Evolutionary conservation across 2,113 vertebrate species (phyloP).

Genomic region (Terrapene triunguis): DNA sequence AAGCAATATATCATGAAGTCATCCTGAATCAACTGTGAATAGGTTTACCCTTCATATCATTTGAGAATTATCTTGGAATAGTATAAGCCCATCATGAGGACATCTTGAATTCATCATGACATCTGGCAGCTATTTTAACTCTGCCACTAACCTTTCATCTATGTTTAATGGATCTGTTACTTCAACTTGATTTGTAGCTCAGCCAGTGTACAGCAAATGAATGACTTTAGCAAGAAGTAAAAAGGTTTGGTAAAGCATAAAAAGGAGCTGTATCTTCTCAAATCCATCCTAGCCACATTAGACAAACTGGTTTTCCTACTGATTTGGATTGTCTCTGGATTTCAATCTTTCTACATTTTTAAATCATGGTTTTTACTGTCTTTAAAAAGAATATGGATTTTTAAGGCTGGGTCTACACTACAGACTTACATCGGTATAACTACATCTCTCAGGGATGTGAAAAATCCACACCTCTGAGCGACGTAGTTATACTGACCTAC

Average conservation of each 20-base stretch:
- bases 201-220: conserved; percentile 3
- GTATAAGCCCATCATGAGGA: neutral
- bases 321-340: conserved; percentile 27
- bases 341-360: neutral
- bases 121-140: neutral
- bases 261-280: conserved; percentile 1
- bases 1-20: neutral
- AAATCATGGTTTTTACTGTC: neutral
- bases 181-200: conserved; percentile 7
- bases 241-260: conserved; percentile 51
- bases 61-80: neutral
- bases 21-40: neutral
- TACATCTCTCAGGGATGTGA: neutral
- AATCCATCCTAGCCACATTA: neutral
- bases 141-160: neutral
- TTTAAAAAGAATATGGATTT: conserved; percentile 4
- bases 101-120: neutral
- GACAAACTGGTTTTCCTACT: neutral
- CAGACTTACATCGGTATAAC: neutral
- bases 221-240: neutral
- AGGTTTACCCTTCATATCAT: neutral
- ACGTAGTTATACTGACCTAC: too few relatives aligned
- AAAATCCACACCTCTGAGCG: neutral
- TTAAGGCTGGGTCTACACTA: neutral
- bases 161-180: conserved; percentile 35